A percentile compares a stretch with the other conserved stretches of the same genome.
Evolutionary conservation across 2,888 invertebrate species (phyloP).

Genomic region (Liodrosophila aerea): DNA sequence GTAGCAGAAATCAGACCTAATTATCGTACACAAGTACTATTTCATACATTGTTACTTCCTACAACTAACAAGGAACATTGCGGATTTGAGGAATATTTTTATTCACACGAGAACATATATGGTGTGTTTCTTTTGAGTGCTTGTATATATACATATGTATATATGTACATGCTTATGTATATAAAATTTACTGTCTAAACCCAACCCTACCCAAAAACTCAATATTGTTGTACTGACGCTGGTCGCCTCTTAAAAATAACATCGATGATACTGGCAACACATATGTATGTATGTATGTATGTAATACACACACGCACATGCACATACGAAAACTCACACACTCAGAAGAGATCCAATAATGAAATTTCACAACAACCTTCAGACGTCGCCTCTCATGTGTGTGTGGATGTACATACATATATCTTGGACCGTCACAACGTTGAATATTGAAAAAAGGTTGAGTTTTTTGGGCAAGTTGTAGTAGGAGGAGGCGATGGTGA

Average conservation of each 20-base stretch:
- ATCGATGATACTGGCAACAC: slow-evolving; percentile 42
- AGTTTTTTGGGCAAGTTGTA: slow-evolving; percentile 76
- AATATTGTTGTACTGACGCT: slow-evolving; percentile 68
- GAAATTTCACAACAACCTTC: slow-evolving; percentile 78
- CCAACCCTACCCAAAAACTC: slow-evolving; percentile 61
- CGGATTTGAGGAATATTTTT: no score
- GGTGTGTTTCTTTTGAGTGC: no score
- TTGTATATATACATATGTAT: no score
- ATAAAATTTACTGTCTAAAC: no score
- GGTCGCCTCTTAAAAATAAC: slow-evolving; percentile 74
- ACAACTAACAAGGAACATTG: no score
- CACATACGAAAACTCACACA: slow-evolving; percentile 16
- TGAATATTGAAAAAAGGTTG: slow-evolving; percentile 77
- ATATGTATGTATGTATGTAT: no score
- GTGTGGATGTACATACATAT: slow-evolving; percentile 10
- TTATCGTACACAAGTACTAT: no score
- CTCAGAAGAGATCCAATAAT: slow-evolving; percentile 70
- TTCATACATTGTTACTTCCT: no score
- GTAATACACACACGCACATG: slow-evolving; percentile 19
- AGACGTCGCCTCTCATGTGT: slow-evolving; percentile 46
- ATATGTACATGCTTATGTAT: no score
- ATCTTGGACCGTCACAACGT: slow-evolving; percentile 57
- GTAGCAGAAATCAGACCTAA: no score
- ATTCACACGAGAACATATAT: no score
- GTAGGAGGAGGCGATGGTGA: slow-evolving; percentile 71